Conservation (phyloP, 2,113 vertebrate genomes). For the Uria lomvia region DNA sequence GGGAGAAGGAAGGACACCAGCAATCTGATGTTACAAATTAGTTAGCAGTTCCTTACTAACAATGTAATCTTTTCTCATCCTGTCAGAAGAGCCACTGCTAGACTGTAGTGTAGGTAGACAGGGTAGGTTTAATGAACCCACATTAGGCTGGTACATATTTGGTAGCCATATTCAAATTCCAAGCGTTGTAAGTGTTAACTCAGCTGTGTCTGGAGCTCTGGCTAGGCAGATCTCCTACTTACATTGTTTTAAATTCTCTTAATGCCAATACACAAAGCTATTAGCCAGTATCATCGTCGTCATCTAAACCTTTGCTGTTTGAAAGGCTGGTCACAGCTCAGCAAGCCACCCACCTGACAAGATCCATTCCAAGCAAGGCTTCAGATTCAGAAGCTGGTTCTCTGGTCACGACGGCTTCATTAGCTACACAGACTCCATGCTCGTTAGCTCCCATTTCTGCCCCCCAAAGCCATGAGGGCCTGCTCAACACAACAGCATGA, state of each 20-base stretch:
- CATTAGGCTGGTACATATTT: not conserved
- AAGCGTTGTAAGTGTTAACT: not conserved
- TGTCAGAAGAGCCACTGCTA: not conserved
- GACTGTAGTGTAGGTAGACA: not conserved
- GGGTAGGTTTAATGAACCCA: not conserved
- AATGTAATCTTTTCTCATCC: not conserved
- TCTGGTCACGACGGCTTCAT: slow-evolving; percentile 69
- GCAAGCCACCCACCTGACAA: slow-evolving; percentile 75
- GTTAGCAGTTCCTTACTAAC: not conserved
- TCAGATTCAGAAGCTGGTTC: slow-evolving; percentile 73
- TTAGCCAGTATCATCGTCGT: not conserved
- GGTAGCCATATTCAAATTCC: not conserved
- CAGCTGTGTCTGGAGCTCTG: not conserved
- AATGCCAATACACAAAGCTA: not conserved
- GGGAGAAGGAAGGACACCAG: not conserved
- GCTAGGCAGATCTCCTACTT: not conserved
- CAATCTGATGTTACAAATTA: not conserved
- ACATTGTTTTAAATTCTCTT: not conserved
- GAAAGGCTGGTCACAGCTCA: not conserved
- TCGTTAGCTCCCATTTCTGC: slow-evolving; percentile 85
- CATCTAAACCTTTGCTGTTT: not conserved
- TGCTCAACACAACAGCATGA: slow-evolving; percentile 77
- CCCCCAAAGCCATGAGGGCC: slow-evolving; percentile 82
- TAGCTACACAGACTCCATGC: slow-evolving; percentile 80
- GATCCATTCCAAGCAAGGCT: slow-evolving; percentile 81